Base-by-base conservation (phyloP, 2,888 invertebrate genomes). In the Hecatera dysodea region DNA sequence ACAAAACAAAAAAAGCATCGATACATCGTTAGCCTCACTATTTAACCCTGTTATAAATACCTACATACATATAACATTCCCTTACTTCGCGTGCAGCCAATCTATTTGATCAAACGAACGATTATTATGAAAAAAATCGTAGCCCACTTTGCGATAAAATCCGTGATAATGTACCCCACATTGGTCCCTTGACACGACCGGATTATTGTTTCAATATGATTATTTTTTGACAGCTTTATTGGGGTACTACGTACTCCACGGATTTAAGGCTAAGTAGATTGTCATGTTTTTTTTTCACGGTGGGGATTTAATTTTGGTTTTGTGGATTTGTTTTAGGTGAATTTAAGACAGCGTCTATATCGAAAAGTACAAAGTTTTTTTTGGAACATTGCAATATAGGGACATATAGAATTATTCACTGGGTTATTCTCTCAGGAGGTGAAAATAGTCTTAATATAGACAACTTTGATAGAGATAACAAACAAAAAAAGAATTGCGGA, bases 151-250 rank as follows among this genome's bases (percentile, higher is more conserved):
- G 29, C 66, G 84, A 84, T 84, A 79, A 85, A 81, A 85, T 79
- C 79, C 69, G 68, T 71, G 83, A 84, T 85, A 84, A 83, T 76
- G 78, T 79, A 67, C 52, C 65, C 65, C 27, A 77, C 52, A 72
- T 74, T 66, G 60, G 55, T 64, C 62, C 71, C 71, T 48, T 56
- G 63, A 67, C 79, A 70, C 60, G 67, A 52, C 27, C 42, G 66
- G 68, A 72, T 85, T 76, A 76, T 83, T 82, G 65, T 85, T 78
- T 85, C 66, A 76, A 60, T 70, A 44, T 60, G 50, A 64, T 66
- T 80, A 66, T 68, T 68, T 72, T 84, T 72, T 78, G 85, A 85
- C 72, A 72, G 77, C 57, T 82, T 77, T 61, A 80, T 84, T 82
- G 46, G 55, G 62, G 55, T 64, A 65, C 61, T 24, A 9, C 5